These are phyloP conservation scores for Heterodera carotae DNA, from an alignment of 1,140 invertebrate genomes.

Conservation along the genomic window DNA sequence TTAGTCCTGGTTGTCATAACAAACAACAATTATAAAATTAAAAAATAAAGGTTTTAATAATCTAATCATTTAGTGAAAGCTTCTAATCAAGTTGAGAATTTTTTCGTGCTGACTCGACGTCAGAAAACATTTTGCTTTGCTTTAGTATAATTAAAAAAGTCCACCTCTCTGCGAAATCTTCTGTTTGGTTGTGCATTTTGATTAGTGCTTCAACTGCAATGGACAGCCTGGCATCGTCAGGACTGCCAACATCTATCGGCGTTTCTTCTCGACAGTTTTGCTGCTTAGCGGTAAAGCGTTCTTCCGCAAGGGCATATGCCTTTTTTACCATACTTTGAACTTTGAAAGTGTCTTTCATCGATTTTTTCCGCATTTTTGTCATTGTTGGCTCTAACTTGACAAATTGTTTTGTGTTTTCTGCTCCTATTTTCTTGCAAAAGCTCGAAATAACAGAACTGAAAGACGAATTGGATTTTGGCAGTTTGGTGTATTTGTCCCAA, in stretches of 20 bases:
- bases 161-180: not conserved
- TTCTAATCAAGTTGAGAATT: too few species aligned
- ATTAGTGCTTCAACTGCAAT: conserved; percentile 10
- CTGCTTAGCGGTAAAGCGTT: not conserved
- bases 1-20: too few species aligned
- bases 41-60: too few species aligned
- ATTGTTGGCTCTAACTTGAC: not conserved
- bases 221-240: not conserved
- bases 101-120: too few species aligned
- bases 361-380: not conserved
- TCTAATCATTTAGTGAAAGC: too few species aligned
- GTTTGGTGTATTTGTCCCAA: conserved; percentile 45
- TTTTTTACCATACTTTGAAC: conserved; percentile 12
- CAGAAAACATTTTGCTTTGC: too few species aligned
- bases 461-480: conserved; percentile 30
- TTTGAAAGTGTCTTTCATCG: not conserved
- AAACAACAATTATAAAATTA: too few species aligned
- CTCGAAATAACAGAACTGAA: conserved; percentile 9
- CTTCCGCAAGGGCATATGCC: conserved; percentile 1
- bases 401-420: not conserved
- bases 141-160: not conserved
- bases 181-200: not conserved
- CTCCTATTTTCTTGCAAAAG: conserved; percentile 23
- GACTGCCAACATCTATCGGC: not conserved
- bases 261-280: conserved; percentile 4